These are phyloP conservation scores for Stichopus chloronotus DNA, from an alignment of 35 echinoderm and acorn worm genomes.

Conservation along the genomic window DNA sequence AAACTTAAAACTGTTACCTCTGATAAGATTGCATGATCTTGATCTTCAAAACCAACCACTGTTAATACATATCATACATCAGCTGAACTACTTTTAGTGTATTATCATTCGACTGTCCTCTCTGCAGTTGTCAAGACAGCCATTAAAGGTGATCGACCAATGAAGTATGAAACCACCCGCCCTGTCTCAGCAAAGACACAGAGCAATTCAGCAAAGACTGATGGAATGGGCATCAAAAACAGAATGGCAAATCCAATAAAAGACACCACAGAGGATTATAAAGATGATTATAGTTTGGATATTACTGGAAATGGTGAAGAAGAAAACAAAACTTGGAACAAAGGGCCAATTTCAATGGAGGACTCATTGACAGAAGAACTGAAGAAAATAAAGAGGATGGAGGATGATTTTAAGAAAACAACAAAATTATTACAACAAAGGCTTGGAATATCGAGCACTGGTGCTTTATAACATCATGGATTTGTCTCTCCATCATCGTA, in stretches of 20 bases:
- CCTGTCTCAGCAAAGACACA: constrained; percentile 66
- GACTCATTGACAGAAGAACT: constrained; percentile 73
- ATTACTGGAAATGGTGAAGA: background rate
- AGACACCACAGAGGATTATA: background rate
- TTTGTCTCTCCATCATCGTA: background rate
- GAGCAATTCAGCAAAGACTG: background rate
- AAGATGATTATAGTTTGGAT: constrained; percentile 39
- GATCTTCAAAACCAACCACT: too few relatives aligned
- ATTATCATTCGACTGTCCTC: background rate
- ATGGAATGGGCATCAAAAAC: background rate
- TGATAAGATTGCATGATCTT: too few relatives aligned
- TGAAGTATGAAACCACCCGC: constrained; percentile 96
- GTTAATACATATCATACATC: too few relatives aligned
- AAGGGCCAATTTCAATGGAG: constrained; percentile 36
- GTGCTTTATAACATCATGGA: constrained; percentile 61
- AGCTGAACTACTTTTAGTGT: background rate
- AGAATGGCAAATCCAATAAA: background rate
- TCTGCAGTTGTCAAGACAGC: constrained; percentile 42
- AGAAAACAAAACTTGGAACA: background rate
- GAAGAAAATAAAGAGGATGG: constrained; percentile 79
- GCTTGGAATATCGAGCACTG: constrained; percentile 74
- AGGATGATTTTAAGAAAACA: constrained; percentile 88
- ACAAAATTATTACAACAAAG: constrained; percentile 87
- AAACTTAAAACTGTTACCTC: too few relatives aligned
- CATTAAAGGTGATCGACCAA: constrained; percentile 81